Evolutionary conservation across 2,113 vertebrate species (phyloP).

Genomic region (Siniperca chuatsi): DNA sequence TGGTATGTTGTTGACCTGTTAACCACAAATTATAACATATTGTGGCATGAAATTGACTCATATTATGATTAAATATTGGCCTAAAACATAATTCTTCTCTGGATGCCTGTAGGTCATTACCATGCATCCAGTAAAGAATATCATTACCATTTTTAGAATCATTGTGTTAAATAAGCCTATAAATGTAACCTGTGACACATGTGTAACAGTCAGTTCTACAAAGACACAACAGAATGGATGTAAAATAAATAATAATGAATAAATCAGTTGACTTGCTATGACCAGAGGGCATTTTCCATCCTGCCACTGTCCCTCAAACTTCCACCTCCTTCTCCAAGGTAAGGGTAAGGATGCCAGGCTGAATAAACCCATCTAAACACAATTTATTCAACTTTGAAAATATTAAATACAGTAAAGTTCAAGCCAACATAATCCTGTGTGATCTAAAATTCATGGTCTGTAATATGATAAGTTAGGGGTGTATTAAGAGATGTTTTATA

Average conservation of each 20-base stretch:
- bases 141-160: neutral
- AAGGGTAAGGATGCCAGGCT: neutral
- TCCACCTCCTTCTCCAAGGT: neutral
- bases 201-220: neutral
- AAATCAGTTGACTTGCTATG: neutral
- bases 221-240: neutral
- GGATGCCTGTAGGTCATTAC: neutral
- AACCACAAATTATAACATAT: neutral
- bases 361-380: neutral
- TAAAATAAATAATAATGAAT: neutral
- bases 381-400: neutral
- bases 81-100: neutral
- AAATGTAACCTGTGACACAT: neutral
- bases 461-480: neutral
- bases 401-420: neutral
- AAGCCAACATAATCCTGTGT: neutral
- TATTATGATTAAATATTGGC: neutral
- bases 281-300: neutral
- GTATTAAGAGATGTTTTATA: neutral
- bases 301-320: neutral
- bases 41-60: neutral
- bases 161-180: neutral
- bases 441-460: neutral
- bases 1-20: slow-evolving; percentile 7
- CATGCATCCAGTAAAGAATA: neutral